phyloP scores from a whole-genome alignment of 2,797 vertebrate genomes.

The Phrynocephalus vlangalii region DNA sequence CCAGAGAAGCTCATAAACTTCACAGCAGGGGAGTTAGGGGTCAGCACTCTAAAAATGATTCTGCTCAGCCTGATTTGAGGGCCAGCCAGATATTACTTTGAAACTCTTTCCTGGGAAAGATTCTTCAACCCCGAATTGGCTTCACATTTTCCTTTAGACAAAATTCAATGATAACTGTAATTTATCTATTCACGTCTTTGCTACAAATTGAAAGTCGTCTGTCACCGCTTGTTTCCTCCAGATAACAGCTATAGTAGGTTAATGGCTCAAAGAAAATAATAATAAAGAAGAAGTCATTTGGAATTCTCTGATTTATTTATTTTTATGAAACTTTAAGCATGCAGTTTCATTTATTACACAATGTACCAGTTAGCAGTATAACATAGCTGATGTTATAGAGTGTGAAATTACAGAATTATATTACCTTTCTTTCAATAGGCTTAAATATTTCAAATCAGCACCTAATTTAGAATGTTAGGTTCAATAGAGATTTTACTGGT shows the following conservation, averaged over 20 bases:
- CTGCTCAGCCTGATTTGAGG: background rate
- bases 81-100: background rate
- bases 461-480: conserved; percentile 17
- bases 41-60: background rate
- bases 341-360: conserved; percentile 53
- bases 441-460: background rate
- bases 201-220: conserved; percentile 54
- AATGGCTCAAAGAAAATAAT: conserved; percentile 65
- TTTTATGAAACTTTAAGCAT: conserved; percentile 54
- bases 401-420: conserved; percentile 41
- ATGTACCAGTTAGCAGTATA: conserved; percentile 54
- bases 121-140: background rate
- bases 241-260: conserved; percentile 55
- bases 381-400: conserved; percentile 34
- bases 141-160: background rate
- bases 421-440: conserved; percentile 29
- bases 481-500: background rate
- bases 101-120: background rate
- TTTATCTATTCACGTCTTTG: conserved; percentile 46
- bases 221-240: conserved; percentile 52
- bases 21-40: no score
- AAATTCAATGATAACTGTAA: conserved; percentile 16
- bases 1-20: no score
- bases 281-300: conserved; percentile 39
- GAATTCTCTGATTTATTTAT: conserved; percentile 59